Conservation (phyloP, 2,888 invertebrate genomes). For the Diarsia rubi region DNA sequence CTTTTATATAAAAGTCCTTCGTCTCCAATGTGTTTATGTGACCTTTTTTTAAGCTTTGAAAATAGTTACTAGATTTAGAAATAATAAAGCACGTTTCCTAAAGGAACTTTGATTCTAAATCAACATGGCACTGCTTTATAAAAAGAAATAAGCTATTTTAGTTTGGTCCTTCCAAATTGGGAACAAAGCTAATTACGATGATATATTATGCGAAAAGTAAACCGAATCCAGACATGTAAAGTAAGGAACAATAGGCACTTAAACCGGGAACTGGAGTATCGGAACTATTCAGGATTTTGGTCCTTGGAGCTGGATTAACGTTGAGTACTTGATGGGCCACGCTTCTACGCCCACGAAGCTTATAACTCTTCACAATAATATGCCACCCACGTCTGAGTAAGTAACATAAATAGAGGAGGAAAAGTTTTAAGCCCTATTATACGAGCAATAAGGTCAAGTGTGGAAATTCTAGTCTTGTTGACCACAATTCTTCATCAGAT, state of each 20-base stretch:
- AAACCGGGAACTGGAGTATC: constrained; percentile 30
- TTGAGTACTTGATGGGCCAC: constrained; percentile 62
- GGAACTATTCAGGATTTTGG: constrained; percentile 65
- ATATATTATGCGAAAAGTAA: constrained; percentile 30
- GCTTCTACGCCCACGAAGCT: constrained; percentile 46
- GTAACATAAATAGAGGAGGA: constrained; percentile 53
- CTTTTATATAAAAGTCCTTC: constrained; percentile 30
- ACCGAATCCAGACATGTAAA: constrained; percentile 24
- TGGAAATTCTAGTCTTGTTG: constrained; percentile 25
- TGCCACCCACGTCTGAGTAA: constrained; percentile 50
- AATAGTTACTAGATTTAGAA: background rate
- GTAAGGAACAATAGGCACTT: constrained; percentile 40
- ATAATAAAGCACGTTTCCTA: background rate
- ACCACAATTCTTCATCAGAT: constrained; percentile 15
- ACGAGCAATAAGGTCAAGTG: constrained; percentile 46
- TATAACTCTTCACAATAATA: constrained; percentile 53
- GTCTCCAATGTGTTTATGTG: constrained; percentile 28
- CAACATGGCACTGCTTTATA: background rate
- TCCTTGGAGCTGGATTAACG: constrained; percentile 69
- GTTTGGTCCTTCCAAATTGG: background rate
- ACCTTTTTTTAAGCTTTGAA: constrained; percentile 17
- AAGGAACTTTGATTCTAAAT: background rate
- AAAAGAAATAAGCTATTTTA: background rate
- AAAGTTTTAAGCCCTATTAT: constrained; percentile 42
- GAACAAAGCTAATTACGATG: background rate